Evolutionary conservation across 2,888 invertebrate species (phyloP), one percentile per base, ranked within the genome.

Genomic region (Melieria crassipennis): DNA sequence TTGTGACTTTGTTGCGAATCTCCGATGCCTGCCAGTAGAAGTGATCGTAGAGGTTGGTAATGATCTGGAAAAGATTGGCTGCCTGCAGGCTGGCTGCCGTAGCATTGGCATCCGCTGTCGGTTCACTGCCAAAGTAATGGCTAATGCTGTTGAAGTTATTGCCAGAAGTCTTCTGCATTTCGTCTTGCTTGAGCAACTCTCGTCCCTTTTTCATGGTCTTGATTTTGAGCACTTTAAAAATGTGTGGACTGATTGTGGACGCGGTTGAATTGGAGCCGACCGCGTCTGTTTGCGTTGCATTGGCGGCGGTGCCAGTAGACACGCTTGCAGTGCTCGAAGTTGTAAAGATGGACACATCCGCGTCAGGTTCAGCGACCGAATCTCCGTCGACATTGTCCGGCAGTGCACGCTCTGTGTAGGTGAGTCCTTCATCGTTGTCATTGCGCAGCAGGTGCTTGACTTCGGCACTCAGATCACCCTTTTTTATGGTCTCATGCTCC

Each of bases 1-100:
- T 81, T 4, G 88, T 88, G n/a, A 89, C 88, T 70, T 89, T 89
- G 9, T 76, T 82, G 55, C 83, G 78, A 7, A 87, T 83, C 65
- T 86, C 83, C 4, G 85, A 75, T 6, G 84, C 80, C 70, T 86
- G 83, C 87, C 87, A 87, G 69, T 83, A 83, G 75, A 85, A 86
- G 64, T 87, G 87, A 77, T 87, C 86, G 62, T 83, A 87, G 4
- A 87, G 75, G 74, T 85, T 85, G 4, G 83, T 83, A 48, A 87
- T 75, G 13, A 85, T 76, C 65, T 85, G 84, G 64, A 87, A 87
- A n/a, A 83, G 77, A 75, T 86, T 86, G 7, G 79, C 81, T 62
- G 79, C 68, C 11, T 77, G 77, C 0, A 81, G 74, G 16, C 79
- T 79, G 45, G 83, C 82, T 0, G 79, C 73, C 1, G 76, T 74